Evolutionary conservation across 2,113 vertebrate genomes (phyloP), one percentile per base, ranked within the genome.

Genomic region (Ranitomeya imitator): DNA sequence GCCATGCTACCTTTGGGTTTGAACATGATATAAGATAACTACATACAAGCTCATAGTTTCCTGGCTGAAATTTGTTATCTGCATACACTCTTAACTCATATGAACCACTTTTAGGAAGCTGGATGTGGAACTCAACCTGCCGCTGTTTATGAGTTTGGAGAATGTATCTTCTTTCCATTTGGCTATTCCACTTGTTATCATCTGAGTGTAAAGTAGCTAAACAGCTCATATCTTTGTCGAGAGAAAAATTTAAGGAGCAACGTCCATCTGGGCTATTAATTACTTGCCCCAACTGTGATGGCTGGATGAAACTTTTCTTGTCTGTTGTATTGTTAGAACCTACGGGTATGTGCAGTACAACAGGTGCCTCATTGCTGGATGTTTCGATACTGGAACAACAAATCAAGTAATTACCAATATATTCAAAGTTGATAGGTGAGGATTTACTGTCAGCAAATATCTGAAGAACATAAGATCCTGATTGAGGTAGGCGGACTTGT

Each of bases 321-420:
- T 90, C 91, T 23, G 89, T 83, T 54, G 83, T 45, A 79, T 84
- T 90, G 80, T 89, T 86, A 45, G 87, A 90, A 9, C 89, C 89
- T 52, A 91, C 63, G 7, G 90, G 89, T 60, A 86, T 90, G 5
- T 54, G 74, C 12, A 85, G 81, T 11, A 77, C 63, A 69, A 83
- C 71, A n/a, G 90, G 89, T 23, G 79, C 86, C 16, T 80, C 63
- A 1, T 86, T 71, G 80, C 87, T 83, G 59, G 74, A 59, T 21
- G 85, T 82, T 2, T 57, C 88, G 37, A 45, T 51, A 61, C 83
- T 77, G 16, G 67, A 87, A 80, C 90, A 92, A 12, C 89, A 92
- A 74, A 92, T 90, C 19, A 92, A 57, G 60, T 91, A 92, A 86
- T 89, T 91, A 76, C 90, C 90, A 19, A 90, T 21, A 78, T 90